Base-by-base conservation (phyloP, 2,113 vertebrate species). In the Dipodomys merriami region DNA sequence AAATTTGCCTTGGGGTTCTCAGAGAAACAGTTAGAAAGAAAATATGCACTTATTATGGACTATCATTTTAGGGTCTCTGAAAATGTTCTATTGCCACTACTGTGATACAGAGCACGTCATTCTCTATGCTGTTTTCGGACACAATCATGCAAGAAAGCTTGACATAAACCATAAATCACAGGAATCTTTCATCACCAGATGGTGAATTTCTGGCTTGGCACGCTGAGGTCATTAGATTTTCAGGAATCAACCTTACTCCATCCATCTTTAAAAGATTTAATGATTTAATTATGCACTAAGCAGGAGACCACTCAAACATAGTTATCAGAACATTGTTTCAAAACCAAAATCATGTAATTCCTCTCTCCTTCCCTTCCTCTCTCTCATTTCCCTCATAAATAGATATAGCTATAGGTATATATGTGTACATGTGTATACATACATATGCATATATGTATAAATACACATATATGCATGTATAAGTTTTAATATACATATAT, bases 101-200 rank as follows among this genome's bases (percentile, higher is more conserved):
- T 16, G n/a, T 25, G 39, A 71, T 44, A 68, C 0, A 74, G 18
- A 68, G 25, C 25, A 30, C 77, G 27, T 68, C n/a, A 74, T 44
- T 74, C 60, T 86, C 73, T 76, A 16, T 6, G 6, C 68, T 44
- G 25, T 39, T 77, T 92, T 62, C 86, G 78, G 15, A 83, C 22
- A 83, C 39, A 88, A 90, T 76, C 81, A 10, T 1, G 4, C 39
- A 68, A 44, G 60, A 84, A 88, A 94, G 64, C 35, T 57, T 25
- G 33, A 74, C 79, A 95, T 53, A 81, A 57, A 67, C 49, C 64
- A 16, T 30, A 83, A 80, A 29, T 71, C 46, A 86, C 74, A 27
- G 57, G 33, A 64, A 71, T 60, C 62, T 91, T 80, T 94, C 33
- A 74, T 93, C 95, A 94, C 94, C 96, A 95, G 95, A 79, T 83